Base-by-base conservation (phyloP, 2,888 invertebrate genomes). In the Harpalus rubripes region DNA sequence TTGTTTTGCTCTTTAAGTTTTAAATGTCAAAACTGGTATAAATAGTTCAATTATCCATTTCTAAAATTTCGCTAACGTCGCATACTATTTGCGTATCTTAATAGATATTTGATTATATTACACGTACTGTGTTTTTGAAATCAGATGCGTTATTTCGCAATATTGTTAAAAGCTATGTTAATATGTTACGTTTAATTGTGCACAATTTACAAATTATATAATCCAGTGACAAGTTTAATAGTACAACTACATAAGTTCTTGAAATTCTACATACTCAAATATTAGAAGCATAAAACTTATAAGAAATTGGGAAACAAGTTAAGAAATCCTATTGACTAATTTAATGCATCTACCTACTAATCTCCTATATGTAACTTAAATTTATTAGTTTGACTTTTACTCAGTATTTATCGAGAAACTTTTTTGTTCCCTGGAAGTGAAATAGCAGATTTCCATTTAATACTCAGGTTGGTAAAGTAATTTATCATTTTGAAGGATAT, bases 341-440 rank as follows among this genome's bases (percentile, higher is more conserved):
- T 39, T 63, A 22, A 10, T 22, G 22, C 22, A 26, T 68, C 39
- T 39, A 68, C 68, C 68, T 68, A 39, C n/a, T 68, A 68, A 68
- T 68, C 68, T 39, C 32, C 41, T 68, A 39, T 63, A 68, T 68
- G 68, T 15, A 68, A 68, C 26, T n/a, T 68, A 39, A 65, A 68
- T 68, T 68, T 39, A 68, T 68, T 32, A 68, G 68, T 68, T 32
- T 68, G n/a, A 68, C 68, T 68, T 68, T 68, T 68, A 68, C 68
- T 39, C n/a, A 12, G n/a, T 39, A n/a, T 68, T 39, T 68, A 68
- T 68, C 68, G 12, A 12, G 63, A 10, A 22, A 26, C 32, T 68
- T 68, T 68, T 68, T 8, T 68, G 7, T 12, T 63, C 59, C 0
- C 59, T n/a, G 59, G 18, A 59, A 59, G 63, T 52, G 12, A 52